A percentile compares a stretch with the other conserved stretches of the same genome.
Conservation (phyloP, 2,113 vertebrate species). For the Scolopax mira region DNA sequence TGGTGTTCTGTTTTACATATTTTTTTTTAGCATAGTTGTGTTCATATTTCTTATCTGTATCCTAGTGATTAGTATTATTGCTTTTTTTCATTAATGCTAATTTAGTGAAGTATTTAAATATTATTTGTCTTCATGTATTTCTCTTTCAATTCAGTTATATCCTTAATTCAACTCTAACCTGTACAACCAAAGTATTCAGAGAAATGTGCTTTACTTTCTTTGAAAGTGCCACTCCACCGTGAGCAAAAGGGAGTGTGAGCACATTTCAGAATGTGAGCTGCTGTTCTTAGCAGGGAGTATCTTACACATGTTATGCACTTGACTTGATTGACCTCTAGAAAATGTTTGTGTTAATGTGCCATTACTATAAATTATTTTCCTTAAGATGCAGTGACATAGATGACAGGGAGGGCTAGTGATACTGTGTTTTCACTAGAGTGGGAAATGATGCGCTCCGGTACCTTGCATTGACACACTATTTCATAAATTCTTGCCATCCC, state of each 20-base stretch:
- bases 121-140: not conserved
- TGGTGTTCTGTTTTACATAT: not conserved
- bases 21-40: not conserved
- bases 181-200: not conserved
- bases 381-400: not conserved
- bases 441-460: not conserved
- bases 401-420: not conserved
- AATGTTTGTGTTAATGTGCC: not conserved
- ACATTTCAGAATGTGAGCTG: not conserved
- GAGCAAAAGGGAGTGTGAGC: not conserved
- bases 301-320: rapidly evolving
- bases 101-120: not conserved
- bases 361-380: not conserved
- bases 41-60: not conserved
- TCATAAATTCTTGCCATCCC: not conserved
- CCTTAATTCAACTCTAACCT: not conserved
- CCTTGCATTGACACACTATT: not conserved
- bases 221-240: rapidly evolving
- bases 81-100: not conserved
- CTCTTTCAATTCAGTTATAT: not conserved
- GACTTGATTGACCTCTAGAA: not conserved
- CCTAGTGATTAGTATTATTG: not conserved
- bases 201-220: not conserved
- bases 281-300: not conserved
- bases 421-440: not conserved